Base-by-base conservation (phyloP, 2,888 invertebrate species). In the Masnerella sp. region DNA sequence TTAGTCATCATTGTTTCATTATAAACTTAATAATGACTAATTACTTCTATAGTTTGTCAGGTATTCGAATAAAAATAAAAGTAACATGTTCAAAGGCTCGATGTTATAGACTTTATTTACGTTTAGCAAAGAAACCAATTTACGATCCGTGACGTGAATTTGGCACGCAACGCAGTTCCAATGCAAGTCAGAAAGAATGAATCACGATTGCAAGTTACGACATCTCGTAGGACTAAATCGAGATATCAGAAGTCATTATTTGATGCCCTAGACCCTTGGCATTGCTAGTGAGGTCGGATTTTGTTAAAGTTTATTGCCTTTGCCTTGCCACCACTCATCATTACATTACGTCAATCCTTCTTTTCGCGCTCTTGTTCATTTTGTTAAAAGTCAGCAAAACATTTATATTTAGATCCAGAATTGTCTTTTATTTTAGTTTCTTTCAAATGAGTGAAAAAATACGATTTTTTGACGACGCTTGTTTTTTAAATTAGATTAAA, bases 241-340 rank as follows among this genome's bases (percentile, higher is more conserved):
- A 78, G 76, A 79, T 58, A 64, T 54, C 47, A 70, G 54, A 52
- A 73, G 54, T 47, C 47, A 61, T 64, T 67, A 68, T 76, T 65
- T 40, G 67, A 65, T 76, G 77, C 77, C 78, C 77, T 78, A 79
- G 73, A 82, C 80, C 83, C 82, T 83, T 84, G 80, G 74, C 81
- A 78, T 78, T 77, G 80, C 72, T 76, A 25, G 5, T 76, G 73
- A 62, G 67, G 76, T 49, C 64, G 25, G 32, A 56, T 49, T 40
- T 59, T 69, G 17, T 52, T n/a, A 58, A 64, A 70, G 62, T 62
- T 70, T 62, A 58, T 58, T 70, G 70, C 61, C 54, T 70, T 70
- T 42, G 17, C 12, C n/a, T 30, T 49, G 47, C 20, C 1, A 15
- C 42, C 9, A 8, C 30, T 9, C 8, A n/a, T 5, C 7, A 40